A percentile compares a stretch with the other conserved stretches of the same genome.
These are phyloP conservation scores for Wiebesia pumilae DNA, from an alignment of 1,140 invertebrate genomes.

Conservation along the genomic window DNA sequence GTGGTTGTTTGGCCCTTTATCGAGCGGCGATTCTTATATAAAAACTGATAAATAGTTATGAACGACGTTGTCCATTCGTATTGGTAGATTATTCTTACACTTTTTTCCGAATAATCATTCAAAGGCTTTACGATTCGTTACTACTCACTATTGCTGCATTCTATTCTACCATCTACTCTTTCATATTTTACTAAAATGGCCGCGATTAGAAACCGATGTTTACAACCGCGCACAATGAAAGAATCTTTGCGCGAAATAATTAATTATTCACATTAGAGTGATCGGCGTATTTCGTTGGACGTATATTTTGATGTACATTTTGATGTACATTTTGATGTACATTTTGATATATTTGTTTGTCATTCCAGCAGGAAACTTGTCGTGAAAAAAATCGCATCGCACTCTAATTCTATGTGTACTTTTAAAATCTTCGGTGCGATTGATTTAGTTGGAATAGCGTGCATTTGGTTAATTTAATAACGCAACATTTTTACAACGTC, in stretches of 20 bases:
- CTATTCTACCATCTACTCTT: background rate
- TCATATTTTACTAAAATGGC: background rate
- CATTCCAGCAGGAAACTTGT: no score
- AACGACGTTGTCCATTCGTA: background rate
- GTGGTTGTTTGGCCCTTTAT: background rate
- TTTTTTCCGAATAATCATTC: background rate
- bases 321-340: no score
- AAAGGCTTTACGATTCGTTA: background rate
- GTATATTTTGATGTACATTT: no score
- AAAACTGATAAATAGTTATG: background rate
- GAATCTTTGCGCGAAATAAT: background rate
- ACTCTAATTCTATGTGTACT: no score
- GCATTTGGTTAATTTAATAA: no score
- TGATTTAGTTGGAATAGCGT: no score
- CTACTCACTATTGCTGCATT: background rate
- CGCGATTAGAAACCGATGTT: background rate
- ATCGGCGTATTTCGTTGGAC: background rate
- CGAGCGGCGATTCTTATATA: background rate
- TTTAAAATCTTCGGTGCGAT: no score
- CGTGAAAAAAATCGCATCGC: no score
- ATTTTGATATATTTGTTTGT: no score
- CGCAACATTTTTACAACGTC: no score
- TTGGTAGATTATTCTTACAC: background rate
- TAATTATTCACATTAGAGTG: background rate
- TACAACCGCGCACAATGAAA: background rate